Percentiles rank a stretch among this genome's conserved stretches.
phyloP scores from a whole-genome alignment of 2,797 vertebrate species.

The Parotocinclus haroldoi region DNA sequence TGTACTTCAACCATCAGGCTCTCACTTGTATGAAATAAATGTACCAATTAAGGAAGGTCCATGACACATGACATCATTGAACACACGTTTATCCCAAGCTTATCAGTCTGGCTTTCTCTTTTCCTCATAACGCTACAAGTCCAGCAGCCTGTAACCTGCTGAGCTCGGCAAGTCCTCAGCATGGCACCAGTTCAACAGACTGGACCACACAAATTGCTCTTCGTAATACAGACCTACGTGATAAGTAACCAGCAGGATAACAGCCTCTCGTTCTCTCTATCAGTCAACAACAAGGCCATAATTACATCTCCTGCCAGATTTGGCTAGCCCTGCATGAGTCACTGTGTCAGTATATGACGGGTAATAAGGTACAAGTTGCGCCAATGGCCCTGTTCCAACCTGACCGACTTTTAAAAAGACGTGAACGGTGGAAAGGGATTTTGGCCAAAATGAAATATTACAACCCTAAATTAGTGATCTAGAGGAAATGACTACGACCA shows the following conservation, averaged over 20 bases:
- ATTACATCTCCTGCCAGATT: background rate
- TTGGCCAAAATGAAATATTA: too few species aligned
- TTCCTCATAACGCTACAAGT: slow-evolving; percentile 5
- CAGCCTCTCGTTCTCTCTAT: background rate
- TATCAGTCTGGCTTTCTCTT: slow-evolving; percentile 2
- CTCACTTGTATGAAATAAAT: too few species aligned
- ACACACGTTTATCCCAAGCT: background rate
- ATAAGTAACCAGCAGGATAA: slow-evolving; percentile 14
- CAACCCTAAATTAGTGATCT: too few species aligned
- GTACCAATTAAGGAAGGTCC: too few species aligned
- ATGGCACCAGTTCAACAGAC: background rate
- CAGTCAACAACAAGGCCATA: slow-evolving; percentile 26
- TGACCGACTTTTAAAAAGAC: too few species aligned
- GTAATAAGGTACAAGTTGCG: background rate
- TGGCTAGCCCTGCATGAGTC: background rate
- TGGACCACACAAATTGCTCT: slow-evolving; percentile 24
- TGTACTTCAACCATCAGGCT: too few species aligned
- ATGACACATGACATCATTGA: background rate
- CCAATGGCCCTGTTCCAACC: too few species aligned
- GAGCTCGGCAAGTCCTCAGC: slow-evolving; percentile 3
- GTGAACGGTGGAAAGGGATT: too few species aligned
- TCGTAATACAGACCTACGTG: slow-evolving; percentile 10
- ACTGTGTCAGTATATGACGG: slow-evolving; percentile 1
- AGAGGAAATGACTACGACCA: too few species aligned
- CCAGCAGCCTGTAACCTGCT: slow-evolving; percentile 5